These are phyloP conservation scores for Drosophila melanogaster DNA, from an alignment of 1,140 invertebrate genomes.

Conservation along the genomic window DNA sequence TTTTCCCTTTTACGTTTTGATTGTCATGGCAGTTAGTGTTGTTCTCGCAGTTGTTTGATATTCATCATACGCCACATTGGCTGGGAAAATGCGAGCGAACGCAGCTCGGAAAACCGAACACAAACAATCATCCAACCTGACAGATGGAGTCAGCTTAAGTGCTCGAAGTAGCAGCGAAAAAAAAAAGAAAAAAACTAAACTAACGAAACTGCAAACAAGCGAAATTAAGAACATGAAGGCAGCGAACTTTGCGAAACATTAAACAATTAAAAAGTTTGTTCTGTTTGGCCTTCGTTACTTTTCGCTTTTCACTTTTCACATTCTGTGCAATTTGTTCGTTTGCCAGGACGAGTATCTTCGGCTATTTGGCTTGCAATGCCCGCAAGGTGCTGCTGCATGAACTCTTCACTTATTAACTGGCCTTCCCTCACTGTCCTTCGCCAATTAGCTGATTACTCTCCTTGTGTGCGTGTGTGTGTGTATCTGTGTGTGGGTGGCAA, in stretches of 20 bases:
- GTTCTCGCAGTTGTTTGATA: slow-evolving; percentile 44
- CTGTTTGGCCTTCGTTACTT: slow-evolving; percentile 40
- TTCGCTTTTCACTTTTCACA: slow-evolving; percentile 34
- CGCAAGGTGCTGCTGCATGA: slow-evolving; percentile 34
- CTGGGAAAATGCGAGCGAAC: slow-evolving; percentile 6
- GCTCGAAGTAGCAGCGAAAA: slow-evolving; percentile 20
- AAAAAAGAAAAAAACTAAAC: slow-evolving; percentile 5
- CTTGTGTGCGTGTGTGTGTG: background rate
- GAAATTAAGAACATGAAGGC: slow-evolving; percentile 58
- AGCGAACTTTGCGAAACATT: slow-evolving; percentile 67
- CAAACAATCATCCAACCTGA: slow-evolving; percentile 35
- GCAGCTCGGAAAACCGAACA: slow-evolving; percentile 32
- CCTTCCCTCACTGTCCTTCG: slow-evolving; percentile 10
- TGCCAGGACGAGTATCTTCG: slow-evolving; percentile 21
- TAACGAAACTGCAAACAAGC: slow-evolving; percentile 44
- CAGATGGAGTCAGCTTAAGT: slow-evolving; percentile 43
- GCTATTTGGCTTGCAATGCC: slow-evolving; percentile 18
- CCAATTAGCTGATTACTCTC: slow-evolving; percentile 60
- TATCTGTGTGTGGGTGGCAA: slow-evolving; percentile 12
- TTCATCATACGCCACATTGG: slow-evolving; percentile 64
- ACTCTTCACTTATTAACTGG: slow-evolving; percentile 45
- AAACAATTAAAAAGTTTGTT: slow-evolving; percentile 76
- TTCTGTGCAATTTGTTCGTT: slow-evolving; percentile 31
- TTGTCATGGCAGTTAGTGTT: slow-evolving; percentile 28
- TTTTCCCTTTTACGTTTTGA: slow-evolving; percentile 14